Percentiles rank a stretch among this genome's conserved stretches.
These are phyloP conservation scores for Melieria crassipennis DNA, from an alignment of 2,888 invertebrate genomes.

Conservation along the genomic window DNA sequence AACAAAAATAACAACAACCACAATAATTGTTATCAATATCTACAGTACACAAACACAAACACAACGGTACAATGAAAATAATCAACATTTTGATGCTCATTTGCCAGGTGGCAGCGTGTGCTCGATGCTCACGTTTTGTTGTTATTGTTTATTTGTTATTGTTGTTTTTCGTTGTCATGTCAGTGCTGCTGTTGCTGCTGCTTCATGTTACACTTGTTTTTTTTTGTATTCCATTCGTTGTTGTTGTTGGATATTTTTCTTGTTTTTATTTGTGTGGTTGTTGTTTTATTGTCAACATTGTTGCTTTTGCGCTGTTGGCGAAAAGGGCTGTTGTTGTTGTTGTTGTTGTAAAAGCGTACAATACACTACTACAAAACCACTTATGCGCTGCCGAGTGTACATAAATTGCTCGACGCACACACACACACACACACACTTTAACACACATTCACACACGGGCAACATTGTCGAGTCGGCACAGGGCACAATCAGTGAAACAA, in stretches of 20 bases:
- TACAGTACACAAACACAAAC: too few relatives aligned
- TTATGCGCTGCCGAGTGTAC: background rate
- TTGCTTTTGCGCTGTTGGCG: too few relatives aligned
- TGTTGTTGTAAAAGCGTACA: background rate
- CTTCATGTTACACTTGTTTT: background rate
- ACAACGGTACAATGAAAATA: too few relatives aligned
- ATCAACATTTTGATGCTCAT: background rate
- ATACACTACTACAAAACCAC: background rate
- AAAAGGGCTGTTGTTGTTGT: background rate
- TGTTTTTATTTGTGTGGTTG: too few relatives aligned
- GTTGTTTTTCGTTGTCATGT: background rate
- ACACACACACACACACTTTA: background rate
- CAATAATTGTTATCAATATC: too few relatives aligned
- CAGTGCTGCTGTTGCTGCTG: background rate
- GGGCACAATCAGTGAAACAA: conserved; percentile 6
- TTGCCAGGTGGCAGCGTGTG: background rate
- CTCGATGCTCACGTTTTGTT: background rate
- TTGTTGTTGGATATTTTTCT: background rate
- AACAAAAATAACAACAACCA: too few relatives aligned
- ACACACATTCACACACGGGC: background rate
- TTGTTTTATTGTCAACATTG: too few relatives aligned
- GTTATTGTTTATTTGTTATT: background rate
- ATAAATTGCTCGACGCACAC: background rate
- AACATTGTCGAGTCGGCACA: background rate
- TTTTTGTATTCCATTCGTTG: too few relatives aligned